A percentile compares a stretch with the other conserved stretches of the same genome.
These are phyloP conservation scores for Hyppa rectilinea DNA, from an alignment of 2,888 invertebrate genomes.

Conservation along the genomic window DNA sequence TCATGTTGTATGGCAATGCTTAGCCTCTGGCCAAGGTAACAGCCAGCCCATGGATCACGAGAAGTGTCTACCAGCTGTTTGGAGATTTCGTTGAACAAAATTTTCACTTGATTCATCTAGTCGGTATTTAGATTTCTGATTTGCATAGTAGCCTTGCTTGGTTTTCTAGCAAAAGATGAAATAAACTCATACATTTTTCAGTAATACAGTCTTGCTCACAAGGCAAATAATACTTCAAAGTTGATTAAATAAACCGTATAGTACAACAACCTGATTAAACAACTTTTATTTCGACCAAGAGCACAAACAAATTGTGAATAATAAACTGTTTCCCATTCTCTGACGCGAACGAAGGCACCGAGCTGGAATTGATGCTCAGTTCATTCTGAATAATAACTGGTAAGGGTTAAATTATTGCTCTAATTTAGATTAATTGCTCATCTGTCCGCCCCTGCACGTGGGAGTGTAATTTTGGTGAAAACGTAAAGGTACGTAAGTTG, in stretches of 20 bases:
- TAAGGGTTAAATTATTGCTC: constrained; percentile 84
- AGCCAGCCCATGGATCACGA: too few relatives aligned
- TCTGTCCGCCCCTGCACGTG: constrained; percentile 74
- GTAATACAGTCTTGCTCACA: neutral
- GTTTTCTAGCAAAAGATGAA: neutral
- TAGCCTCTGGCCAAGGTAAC: too few relatives aligned
- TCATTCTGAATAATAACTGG: constrained; percentile 73
- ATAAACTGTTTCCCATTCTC: constrained; percentile 58
- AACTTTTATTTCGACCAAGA: constrained; percentile 48
- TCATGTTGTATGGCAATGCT: too few relatives aligned
- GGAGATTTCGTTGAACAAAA: too few relatives aligned
- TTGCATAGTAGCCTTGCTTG: neutral
- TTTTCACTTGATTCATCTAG: too few relatives aligned
- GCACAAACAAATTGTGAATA: constrained; percentile 61
- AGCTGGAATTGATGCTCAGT: constrained; percentile 64
- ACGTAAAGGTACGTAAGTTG: constrained; percentile 64
- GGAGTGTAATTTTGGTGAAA: constrained; percentile 73
- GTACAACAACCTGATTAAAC: constrained; percentile 48
- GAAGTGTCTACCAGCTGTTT: too few relatives aligned
- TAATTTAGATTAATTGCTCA: constrained; percentile 85
- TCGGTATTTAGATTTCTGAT: neutral
- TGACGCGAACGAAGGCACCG: constrained; percentile 58
- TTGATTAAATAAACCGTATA: constrained; percentile 24
- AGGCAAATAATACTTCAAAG: constrained; percentile 13
- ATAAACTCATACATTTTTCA: neutral